Conservation (phyloP, 2,797 vertebrate genomes). For the Arrhamphus sclerolepis region DNA sequence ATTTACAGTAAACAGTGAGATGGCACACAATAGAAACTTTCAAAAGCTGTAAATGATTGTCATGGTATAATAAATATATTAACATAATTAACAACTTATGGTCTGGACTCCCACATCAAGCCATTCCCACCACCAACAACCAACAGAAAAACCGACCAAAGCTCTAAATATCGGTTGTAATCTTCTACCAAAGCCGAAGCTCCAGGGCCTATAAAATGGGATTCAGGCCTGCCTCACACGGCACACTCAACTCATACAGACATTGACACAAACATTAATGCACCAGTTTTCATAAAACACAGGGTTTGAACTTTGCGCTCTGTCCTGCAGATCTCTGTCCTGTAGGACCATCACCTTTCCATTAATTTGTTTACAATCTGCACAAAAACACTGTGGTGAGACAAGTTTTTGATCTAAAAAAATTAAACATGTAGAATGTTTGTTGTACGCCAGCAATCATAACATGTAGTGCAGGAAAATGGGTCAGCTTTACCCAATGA, state of each 20-base stretch:
- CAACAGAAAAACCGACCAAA: too few species aligned
- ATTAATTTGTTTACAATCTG: slow-evolving; percentile 15
- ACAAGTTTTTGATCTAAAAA: neutral
- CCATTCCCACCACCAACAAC: too few species aligned
- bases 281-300: slow-evolving; percentile 30
- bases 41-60: too few species aligned
- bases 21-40: too few species aligned
- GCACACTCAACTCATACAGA: slow-evolving; percentile 21
- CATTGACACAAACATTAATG: slow-evolving; percentile 4
- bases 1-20: too few species aligned
- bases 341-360: slow-evolving; percentile 3
- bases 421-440: neutral
- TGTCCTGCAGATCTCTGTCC: slow-evolving; percentile 20
- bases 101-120: too few species aligned
- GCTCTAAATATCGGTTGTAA: too few species aligned
- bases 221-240: neutral
- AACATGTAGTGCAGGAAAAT: slow-evolving; percentile 6
- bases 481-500: slow-evolving; percentile 6
- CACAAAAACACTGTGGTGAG: slow-evolving; percentile 2
- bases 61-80: too few species aligned
- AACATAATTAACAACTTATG: too few species aligned
- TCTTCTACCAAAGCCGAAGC: too few species aligned
- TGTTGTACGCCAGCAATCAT: neutral
- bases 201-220: too few species aligned
- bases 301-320: slow-evolving; percentile 33